These are phyloP conservation scores for Carcina quercana DNA, from an alignment of 2,888 invertebrate genomes.

Conservation along the genomic window DNA sequence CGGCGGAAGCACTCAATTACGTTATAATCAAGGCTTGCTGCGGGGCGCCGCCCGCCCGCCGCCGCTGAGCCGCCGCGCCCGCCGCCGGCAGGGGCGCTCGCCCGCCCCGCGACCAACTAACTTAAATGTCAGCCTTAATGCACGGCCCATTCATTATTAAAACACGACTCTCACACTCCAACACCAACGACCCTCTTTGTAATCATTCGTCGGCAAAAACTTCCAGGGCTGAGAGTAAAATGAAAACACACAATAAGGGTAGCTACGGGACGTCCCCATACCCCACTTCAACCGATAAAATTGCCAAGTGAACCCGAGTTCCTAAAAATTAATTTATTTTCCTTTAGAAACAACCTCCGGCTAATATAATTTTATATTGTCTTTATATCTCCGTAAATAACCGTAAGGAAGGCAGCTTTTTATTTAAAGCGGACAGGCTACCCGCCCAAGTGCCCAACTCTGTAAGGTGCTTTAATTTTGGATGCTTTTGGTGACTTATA, in stretches of 20 bases:
- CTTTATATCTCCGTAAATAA: constrained; percentile 1
- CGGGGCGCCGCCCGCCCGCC: constrained; percentile 13
- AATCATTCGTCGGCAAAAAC: constrained; percentile 26
- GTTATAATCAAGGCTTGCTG: constrained; percentile 48
- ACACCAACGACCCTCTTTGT: constrained; percentile 21
- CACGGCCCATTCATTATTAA: constrained; percentile 39
- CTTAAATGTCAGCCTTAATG: constrained; percentile 36
- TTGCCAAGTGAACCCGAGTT: constrained; percentile 22
- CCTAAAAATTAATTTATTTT: constrained; percentile 28
- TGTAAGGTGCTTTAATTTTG: no score
- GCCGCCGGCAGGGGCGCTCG: constrained; percentile 16
- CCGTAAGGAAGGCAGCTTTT: no score
- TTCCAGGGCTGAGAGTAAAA: constrained; percentile 27
- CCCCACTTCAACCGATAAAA: constrained; percentile 23
- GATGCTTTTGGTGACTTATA: no score
- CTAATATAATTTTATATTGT: constrained; percentile 15
- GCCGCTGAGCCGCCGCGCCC: not conserved
- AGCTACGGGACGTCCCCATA: no score
- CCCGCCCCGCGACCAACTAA: constrained; percentile 18
- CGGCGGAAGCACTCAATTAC: constrained; percentile 60
- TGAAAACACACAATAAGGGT: constrained; percentile 13
- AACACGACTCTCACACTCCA: constrained; percentile 24
- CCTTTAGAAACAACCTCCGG: constrained; percentile 23
- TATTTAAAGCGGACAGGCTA: no score
- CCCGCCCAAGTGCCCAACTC: no score